Evolutionary conservation across 1,140 invertebrate genomes (phyloP).

Genomic region (Mamestra configurata): DNA sequence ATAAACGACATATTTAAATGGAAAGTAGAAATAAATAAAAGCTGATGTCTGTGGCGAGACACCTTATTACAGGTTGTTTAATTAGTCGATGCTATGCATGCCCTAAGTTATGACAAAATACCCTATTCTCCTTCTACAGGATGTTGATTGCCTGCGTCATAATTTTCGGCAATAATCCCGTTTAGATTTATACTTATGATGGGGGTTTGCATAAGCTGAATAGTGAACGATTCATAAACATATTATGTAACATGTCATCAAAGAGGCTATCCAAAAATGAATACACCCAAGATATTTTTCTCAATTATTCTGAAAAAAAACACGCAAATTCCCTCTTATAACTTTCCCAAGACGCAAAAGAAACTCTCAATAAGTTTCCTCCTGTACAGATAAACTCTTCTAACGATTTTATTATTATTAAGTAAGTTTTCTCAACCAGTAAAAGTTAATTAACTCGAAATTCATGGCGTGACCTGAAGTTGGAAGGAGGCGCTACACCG

Average conservation of each 20-base stretch:
- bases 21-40: background rate
- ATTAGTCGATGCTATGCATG: too few relatives aligned
- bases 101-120: too few relatives aligned
- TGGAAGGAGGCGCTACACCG: conserved; percentile 67
- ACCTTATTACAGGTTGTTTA: too few relatives aligned
- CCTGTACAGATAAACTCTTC: conserved; percentile 23
- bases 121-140: too few relatives aligned
- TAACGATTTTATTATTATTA: conserved; percentile 43
- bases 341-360: conserved; percentile 25
- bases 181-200: too few relatives aligned
- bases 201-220: too few relatives aligned
- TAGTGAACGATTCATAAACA: too few relatives aligned
- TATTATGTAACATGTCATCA: too few relatives aligned
- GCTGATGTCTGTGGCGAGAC: too few relatives aligned
- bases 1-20: background rate
- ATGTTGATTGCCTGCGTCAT: too few relatives aligned
- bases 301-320: background rate
- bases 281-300: background rate
- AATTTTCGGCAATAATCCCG: too few relatives aligned
- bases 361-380: conserved; percentile 20
- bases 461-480: conserved; percentile 69
- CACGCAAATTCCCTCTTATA: background rate
- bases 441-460: conserved; percentile 77
- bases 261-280: too few relatives aligned
- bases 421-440: conserved; percentile 54